phyloP scores from a whole-genome alignment of 1,140 invertebrate genomes.

The Holotrichia oblita region DNA sequence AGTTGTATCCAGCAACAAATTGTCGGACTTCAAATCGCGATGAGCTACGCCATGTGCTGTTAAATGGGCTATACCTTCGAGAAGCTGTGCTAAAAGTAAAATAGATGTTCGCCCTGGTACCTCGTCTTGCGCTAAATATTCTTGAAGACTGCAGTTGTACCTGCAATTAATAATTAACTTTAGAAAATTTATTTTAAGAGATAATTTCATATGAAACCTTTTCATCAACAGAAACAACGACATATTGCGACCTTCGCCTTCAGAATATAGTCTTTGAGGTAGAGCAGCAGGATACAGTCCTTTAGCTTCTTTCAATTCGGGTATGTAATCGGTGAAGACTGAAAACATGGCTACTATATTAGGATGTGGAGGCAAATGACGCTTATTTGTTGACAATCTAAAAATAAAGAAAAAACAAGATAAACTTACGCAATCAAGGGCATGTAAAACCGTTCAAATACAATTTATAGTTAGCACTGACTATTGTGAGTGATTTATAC shows the following conservation, averaged over 20 bases:
- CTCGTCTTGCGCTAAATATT: constrained; percentile 66
- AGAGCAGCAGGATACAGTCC: constrained; percentile 82
- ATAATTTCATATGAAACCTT: constrained; percentile 70
- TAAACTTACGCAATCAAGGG: too few species aligned
- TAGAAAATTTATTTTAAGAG: too few species aligned
- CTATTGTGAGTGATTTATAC: too few species aligned
- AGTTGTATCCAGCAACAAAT: constrained; percentile 77
- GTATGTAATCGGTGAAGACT: constrained; percentile 71
- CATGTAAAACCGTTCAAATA: too few species aligned
- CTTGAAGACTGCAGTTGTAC: constrained; percentile 73
- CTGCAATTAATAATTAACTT: constrained; percentile 59
- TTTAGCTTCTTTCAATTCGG: constrained; percentile 73
- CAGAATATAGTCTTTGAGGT: constrained; percentile 75
- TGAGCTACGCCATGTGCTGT: constrained; percentile 74
- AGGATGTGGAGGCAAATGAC: constrained; percentile 77
- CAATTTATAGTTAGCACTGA: too few species aligned
- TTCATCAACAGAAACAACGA: constrained; percentile 91
- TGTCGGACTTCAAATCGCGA: constrained; percentile 83
- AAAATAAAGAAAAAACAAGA: constrained; percentile 6
- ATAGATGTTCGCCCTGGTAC: constrained; percentile 65
- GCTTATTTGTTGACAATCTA: constrained; percentile 65
- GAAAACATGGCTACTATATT: constrained; percentile 85
- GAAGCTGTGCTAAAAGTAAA: constrained; percentile 78
- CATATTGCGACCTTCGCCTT: constrained; percentile 86
- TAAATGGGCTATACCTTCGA: constrained; percentile 81